A percentile compares a stretch with the other conserved stretches of the same genome.
phyloP scores from a whole-genome alignment of 2,113 vertebrate species.

The Chrysochloris asiatica region DNA sequence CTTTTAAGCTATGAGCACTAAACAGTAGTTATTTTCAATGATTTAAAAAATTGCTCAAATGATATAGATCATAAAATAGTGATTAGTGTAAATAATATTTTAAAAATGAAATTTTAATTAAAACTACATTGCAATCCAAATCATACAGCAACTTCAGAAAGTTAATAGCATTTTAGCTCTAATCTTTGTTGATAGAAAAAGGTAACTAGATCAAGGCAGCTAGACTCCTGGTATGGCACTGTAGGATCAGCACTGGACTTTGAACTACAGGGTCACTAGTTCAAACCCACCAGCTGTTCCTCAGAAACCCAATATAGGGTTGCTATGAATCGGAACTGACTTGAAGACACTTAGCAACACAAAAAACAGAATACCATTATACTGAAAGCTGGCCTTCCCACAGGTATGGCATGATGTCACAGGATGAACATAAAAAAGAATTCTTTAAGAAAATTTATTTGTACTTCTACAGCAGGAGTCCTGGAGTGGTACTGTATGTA shows the following conservation, averaged over 20 bases:
- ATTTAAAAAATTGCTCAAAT: neutral
- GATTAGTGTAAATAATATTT: neutral
- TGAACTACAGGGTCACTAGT: too few relatives aligned
- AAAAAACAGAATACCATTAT: neutral
- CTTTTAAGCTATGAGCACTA: neutral
- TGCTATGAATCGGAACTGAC: too few relatives aligned
- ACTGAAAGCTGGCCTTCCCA: neutral
- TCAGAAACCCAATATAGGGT: too few relatives aligned
- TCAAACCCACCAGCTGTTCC: too few relatives aligned
- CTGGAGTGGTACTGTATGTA: too few relatives aligned
- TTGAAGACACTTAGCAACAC: too few relatives aligned
- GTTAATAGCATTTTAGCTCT: neutral
- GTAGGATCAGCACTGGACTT: too few relatives aligned
- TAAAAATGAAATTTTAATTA: neutral
- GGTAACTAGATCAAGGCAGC: too few relatives aligned
- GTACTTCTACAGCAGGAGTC: slow-evolving; percentile 14
- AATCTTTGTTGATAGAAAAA: neutral
- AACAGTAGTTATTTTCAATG: neutral
- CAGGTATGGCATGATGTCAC: neutral
- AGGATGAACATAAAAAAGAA: neutral
- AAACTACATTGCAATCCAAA: neutral
- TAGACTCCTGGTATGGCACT: too few relatives aligned
- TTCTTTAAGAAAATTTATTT: slow-evolving; percentile 71
- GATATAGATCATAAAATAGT: neutral
- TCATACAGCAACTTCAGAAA: neutral